Evolutionary conservation across 2,888 invertebrate genomes (phyloP).

Genomic region (Pachliopta kotzebuea): DNA sequence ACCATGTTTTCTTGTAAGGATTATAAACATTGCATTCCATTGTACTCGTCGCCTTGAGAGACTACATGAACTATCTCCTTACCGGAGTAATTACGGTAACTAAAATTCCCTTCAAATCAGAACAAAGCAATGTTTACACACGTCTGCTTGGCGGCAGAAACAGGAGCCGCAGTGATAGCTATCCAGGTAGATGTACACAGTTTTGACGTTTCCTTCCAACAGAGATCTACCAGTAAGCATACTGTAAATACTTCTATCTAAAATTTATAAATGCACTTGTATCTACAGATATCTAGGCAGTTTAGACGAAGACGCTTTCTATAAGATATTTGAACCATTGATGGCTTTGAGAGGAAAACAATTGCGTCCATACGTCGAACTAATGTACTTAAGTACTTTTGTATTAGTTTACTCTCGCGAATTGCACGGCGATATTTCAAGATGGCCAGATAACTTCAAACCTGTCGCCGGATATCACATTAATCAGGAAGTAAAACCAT

Average conservation of each 20-base stretch:
- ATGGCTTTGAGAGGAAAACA: constrained; percentile 36
- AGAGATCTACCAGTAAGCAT: too few species aligned
- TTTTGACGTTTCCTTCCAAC: too few species aligned
- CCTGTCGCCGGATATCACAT: constrained; percentile 41
- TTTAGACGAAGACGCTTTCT: constrained; percentile 22
- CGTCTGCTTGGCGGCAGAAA: too few species aligned
- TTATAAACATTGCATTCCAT: too few species aligned
- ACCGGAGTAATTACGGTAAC: not conserved
- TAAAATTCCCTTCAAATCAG: too few species aligned
- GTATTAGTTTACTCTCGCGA: constrained; percentile 21
- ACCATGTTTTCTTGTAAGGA: too few species aligned
- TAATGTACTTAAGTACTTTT: constrained; percentile 35
- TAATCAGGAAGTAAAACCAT: constrained; percentile 35
- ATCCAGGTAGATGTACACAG: too few species aligned
- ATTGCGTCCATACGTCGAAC: constrained; percentile 39
- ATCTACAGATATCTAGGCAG: constrained; percentile 43
- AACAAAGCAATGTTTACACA: too few species aligned
- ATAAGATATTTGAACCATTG: constrained; percentile 17
- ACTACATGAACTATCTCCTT: not conserved
- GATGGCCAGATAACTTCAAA: constrained; percentile 28
- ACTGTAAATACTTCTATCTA: too few species aligned
- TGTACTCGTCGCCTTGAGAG: too few species aligned
- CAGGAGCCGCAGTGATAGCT: too few species aligned
- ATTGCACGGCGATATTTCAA: not conserved
- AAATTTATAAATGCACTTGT: constrained; percentile 23